Base-by-base conservation (phyloP, 2,888 invertebrate genomes). In the Drosophila colorata region DNA sequence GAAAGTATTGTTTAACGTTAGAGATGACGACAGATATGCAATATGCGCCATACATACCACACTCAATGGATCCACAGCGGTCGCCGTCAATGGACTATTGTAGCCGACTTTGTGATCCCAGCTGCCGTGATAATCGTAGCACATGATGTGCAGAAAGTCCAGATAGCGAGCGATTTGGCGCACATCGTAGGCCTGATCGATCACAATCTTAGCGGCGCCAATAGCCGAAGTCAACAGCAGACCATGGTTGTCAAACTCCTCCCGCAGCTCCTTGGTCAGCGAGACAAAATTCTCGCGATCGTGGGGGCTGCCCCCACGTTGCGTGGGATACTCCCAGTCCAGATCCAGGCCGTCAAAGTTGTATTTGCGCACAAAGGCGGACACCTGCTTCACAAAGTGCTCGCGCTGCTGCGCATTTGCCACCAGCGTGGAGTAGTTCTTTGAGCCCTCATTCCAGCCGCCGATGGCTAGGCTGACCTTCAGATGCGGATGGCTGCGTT, bases 391-490 rank as follows among this genome's bases (percentile, higher is more conserved):
- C 0, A 97, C 94, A 84, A 98, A 97, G 48, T 92, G 93, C 2
- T 93, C 93, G 49, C 98, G 93, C 51, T 93, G 93, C 14, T 94
- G 93, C 0, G 94, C 93, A 49, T 94, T 94, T 2, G 95, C 94
- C 0, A 95, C 96, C 92, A 97, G 93, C 0, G 82, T 87, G 1
- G 92, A 92, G 49, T 92, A 92, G 74, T 92, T 92, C 57, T 84
- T 89, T 0, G 97, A 97, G 0, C 97, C 97, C 90, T 98, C 97
- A 90, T 97, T 97, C 98, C 98, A 98, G 0, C 98, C 98, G 0
- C 98, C 98, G 38, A 98, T 96, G 0, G 97, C 97, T 11, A 98
- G 91, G 2, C 95, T 94, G 4, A 96, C 94, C 88, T 94, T 95
- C 44, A 98, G 90, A 81, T 95, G 95, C 0, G 96, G 96, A 91